Evolutionary conservation across 2,113 vertebrate genomes (phyloP).

Genomic region (Eira barbara): DNA sequence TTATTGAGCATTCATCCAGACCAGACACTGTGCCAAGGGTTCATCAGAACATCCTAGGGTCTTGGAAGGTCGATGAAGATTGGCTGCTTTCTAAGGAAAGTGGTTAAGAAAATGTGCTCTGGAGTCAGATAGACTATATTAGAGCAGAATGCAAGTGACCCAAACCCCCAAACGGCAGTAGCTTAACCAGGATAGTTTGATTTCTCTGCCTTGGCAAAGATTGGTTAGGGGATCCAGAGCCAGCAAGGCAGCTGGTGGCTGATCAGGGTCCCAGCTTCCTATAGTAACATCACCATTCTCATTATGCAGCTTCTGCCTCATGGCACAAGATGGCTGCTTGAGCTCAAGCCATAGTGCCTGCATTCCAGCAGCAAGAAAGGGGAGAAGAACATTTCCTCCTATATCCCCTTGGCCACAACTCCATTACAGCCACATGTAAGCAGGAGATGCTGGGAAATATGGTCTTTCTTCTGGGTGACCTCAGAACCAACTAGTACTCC

Average conservation of each 20-base stretch:
- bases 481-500: neutral
- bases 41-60: neutral
- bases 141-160: neutral
- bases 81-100: conserved; percentile 5
- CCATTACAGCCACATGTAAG: neutral
- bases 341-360: neutral
- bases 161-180: neutral
- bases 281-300: neutral
- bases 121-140: neutral
- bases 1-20: neutral
- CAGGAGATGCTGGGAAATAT: neutral
- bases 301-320: neutral
- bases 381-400: neutral
- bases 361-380: neutral
- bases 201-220: neutral
- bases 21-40: neutral
- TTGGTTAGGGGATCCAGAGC: neutral
- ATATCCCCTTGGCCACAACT: neutral
- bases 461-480: neutral
- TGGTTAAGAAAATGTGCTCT: neutral
- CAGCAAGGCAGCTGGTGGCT: neutral
- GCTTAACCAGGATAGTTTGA: neutral
- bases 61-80: neutral
- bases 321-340: neutral
- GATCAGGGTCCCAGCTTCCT: neutral